Evolutionary conservation across 2,888 invertebrate species (phyloP), one percentile per base, ranked within the genome.

Genomic region (Metellina segmentata): DNA sequence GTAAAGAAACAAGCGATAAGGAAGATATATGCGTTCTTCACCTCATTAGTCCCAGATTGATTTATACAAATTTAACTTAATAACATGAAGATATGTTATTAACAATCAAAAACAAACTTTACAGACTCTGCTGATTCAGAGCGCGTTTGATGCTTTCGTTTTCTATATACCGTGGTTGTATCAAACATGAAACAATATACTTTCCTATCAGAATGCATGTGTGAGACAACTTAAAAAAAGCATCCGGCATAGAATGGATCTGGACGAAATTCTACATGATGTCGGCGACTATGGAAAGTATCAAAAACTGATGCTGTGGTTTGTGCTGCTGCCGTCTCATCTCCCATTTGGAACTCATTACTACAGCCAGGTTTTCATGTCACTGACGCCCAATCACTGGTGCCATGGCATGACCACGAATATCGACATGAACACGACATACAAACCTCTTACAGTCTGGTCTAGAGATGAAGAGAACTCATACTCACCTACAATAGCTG

Each of bases 311-410:
- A 92, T 94, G 81, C 85, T 94, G 11, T 93, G 91, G 86, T 91
- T 95, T 20, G 94, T 96, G 0, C 96, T 96, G 93, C 95, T 96
- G 85, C 95, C 95, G 75, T 94, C 95, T 0, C 97, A 97, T 61
- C 95, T 97, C 93, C 97, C 97, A 0, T 97, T 97, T 94, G 97
- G 97, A 8, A 97, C 97, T 94, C 97, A 97, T 94, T 97, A 97
- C 70, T 97, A 97, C 94, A 96, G 96, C 94, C 97, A 97, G 95
- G 20, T 94, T 7, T 94, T 94, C 78, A 93, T 94, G 93, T 90
- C 93, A 0, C 69, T 93, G 7, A 93, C 92, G 0, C 94, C 94
- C 8, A 95, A 96, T 49, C 97, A 97, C 94, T 97, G 97, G 97
- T 97, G 97, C 94, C 74, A 71, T 48, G 85, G 79, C 8, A 7